These are phyloP conservation scores for Orthochromis malagaraziensis DNA, from an alignment of 2,113 vertebrate genomes.

Conservation along the genomic window DNA sequence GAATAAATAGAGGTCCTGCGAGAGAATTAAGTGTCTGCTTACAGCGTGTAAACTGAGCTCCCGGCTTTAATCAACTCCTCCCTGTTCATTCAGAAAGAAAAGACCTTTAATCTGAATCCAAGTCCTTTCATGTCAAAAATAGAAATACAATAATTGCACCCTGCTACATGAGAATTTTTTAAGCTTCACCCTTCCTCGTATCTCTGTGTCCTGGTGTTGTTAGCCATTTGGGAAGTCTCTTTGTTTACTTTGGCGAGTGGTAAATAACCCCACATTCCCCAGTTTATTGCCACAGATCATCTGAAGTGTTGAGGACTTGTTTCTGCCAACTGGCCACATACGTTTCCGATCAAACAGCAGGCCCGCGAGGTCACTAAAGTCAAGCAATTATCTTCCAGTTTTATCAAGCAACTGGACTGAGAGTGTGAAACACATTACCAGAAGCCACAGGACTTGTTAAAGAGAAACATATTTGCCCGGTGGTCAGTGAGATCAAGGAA, in stretches of 20 bases:
- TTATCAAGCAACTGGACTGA: background rate
- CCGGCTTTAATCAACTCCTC: background rate
- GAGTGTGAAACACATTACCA: background rate
- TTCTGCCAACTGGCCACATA: background rate
- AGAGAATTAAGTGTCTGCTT: slow-evolving; percentile 18
- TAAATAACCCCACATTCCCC: slow-evolving; percentile 37
- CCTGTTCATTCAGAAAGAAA: background rate
- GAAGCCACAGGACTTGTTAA: slow-evolving; percentile 23
- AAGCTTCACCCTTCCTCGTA: background rate
- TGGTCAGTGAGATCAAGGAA: slow-evolving; percentile 33
- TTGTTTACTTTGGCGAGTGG: slow-evolving; percentile 29
- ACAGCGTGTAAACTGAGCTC: background rate
- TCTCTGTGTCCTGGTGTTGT: background rate
- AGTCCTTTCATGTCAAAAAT: slow-evolving; percentile 8
- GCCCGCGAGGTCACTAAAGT: background rate
- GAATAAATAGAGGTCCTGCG: slow-evolving; percentile 35
- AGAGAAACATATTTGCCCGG: slow-evolving; percentile 12
- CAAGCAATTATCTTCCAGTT: slow-evolving; percentile 28
- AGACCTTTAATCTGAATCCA: slow-evolving; percentile 28
- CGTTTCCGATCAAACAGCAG: slow-evolving; percentile 28
- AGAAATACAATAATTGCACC: slow-evolving; percentile 27
- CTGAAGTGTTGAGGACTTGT: slow-evolving; percentile 12
- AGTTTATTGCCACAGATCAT: slow-evolving; percentile 41
- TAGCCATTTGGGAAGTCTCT: slow-evolving; percentile 12
- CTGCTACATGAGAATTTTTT: background rate